Percentiles rank a stretch among this genome's conserved stretches.
These are phyloP conservation scores for Oscheius sp. DNA, from an alignment of 2,888 invertebrate species.

Conservation along the genomic window DNA sequence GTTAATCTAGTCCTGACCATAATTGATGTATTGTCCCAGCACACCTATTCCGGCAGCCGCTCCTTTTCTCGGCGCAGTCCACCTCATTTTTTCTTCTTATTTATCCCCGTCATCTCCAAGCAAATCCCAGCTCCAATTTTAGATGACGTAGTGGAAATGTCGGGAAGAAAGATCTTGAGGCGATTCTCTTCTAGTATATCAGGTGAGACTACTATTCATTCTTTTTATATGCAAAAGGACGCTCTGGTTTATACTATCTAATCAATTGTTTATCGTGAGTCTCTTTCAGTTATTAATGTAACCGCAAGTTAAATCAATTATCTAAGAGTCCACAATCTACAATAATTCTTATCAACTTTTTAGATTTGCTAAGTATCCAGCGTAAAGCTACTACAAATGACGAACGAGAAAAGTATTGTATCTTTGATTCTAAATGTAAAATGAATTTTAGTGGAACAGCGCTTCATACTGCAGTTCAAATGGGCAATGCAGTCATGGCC, in stretches of 20 bases:
- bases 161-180: conserved; percentile 41
- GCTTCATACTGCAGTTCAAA: conserved; percentile 49
- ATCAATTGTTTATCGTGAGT: not conserved
- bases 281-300: not conserved
- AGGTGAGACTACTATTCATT: conserved; percentile 31
- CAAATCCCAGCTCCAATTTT: not conserved
- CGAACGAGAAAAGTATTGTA: conserved; percentile 38
- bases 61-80: conserved; percentile 1
- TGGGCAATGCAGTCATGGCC: conserved; percentile 48
- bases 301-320: not conserved
- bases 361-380: conserved; percentile 53
- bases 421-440: not conserved
- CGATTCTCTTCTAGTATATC: conserved; percentile 54
- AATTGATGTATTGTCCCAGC: conserved; percentile 26
- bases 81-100: not conserved
- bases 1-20: conserved; percentile 29
- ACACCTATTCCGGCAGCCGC: conserved; percentile 21
- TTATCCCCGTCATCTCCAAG: not conserved
- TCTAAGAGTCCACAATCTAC: too few species aligned
- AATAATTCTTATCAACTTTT: conserved; percentile 16
- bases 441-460: conserved; percentile 35
- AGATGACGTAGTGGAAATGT: conserved; percentile 34
- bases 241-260: not conserved
- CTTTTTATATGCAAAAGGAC: not conserved
- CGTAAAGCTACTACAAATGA: conserved; percentile 33